Evolutionary conservation across 2,888 invertebrate species (phyloP).

Genomic region (Dasypolia templi): DNA sequence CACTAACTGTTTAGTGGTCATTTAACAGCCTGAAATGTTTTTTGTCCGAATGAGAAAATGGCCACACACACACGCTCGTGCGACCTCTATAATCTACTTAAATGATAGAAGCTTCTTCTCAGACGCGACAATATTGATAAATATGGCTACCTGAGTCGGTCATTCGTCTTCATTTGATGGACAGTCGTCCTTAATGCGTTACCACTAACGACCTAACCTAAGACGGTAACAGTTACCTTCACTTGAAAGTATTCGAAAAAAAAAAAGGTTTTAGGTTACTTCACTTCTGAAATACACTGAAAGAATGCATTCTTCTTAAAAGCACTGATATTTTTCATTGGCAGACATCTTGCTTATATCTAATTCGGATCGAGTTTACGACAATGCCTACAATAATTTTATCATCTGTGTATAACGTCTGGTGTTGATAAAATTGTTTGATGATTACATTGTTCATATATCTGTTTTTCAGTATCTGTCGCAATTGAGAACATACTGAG

Average conservation of each 20-base stretch:
- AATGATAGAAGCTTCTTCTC: conserved; percentile 54
- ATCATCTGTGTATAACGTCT: conserved; percentile 31
- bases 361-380: conserved; percentile 18
- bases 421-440: conserved; percentile 29
- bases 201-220: conserved; percentile 48
- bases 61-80: conserved; percentile 5
- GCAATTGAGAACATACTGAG: background rate
- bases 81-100: conserved; percentile 34
- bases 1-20: conserved; percentile 5
- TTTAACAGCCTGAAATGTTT: conserved; percentile 19
- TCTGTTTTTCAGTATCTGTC: conserved; percentile 15
- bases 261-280: background rate
- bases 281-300: background rate
- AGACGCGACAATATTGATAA: conserved; percentile 56
- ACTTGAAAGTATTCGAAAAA: background rate
- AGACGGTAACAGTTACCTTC: conserved; percentile 24
- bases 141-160: conserved; percentile 50
- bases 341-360: background rate
- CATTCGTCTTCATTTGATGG: conserved; percentile 61
- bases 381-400: conserved; percentile 14
- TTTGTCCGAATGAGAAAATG: conserved; percentile 29
- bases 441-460: conserved; percentile 15
- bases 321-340: background rate
- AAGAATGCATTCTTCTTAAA: background rate
- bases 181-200: conserved; percentile 63